Base-by-base conservation (phyloP, 2,113 vertebrate genomes). In the Forbesichthys papilliferus region DNA sequence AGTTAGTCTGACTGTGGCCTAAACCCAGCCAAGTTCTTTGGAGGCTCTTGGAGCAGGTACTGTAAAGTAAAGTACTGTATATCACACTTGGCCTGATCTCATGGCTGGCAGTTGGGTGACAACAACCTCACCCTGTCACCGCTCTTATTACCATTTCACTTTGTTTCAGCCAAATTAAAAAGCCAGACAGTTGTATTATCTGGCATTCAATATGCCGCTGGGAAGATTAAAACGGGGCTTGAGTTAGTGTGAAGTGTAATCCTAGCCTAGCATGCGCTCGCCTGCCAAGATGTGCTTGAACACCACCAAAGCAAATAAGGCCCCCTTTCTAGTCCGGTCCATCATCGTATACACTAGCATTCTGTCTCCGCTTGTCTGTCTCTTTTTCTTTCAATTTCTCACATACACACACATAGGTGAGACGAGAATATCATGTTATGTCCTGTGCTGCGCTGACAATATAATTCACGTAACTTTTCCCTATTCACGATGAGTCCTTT, bases 211-310 rank as follows among this genome's bases (percentile, higher is more conserved):
- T 56, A 18, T 18, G 18, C 16, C 58, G 52, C 11, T 71, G 42
- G 16, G 63, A 55, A 46, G 59, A 73, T 57, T 42, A 49, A 71
- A 42, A 36, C 9, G 48, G 49, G 27, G 10, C 46, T 14, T 9
- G 47, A 61, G 61, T 46, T 47, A 48, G 33, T 42, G 54, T 56
- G 6, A 14, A 70, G 48, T 74, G 69, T 73, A 70, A 68, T 77
- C 74, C 76, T 72, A 73, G 73, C 73, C 65, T 60, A 42, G 36
- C 36, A 42, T 64, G 57, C 66, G 71, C 66, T 74, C 18, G 76
- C 68, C 55, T 79, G 83, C 73, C 66, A 74, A 46, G 49, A 75
- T 69, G 20, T 36, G 76, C 75, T 48, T 27, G 66, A 67, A 62
- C 54, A 73, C 70, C 59, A 71, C 65, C 58, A 68, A 52, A 63